Percentiles rank a stretch among this genome's conserved stretches.
phyloP scores from a whole-genome alignment of 2,888 invertebrate species.

The Orthosia gracilis region DNA sequence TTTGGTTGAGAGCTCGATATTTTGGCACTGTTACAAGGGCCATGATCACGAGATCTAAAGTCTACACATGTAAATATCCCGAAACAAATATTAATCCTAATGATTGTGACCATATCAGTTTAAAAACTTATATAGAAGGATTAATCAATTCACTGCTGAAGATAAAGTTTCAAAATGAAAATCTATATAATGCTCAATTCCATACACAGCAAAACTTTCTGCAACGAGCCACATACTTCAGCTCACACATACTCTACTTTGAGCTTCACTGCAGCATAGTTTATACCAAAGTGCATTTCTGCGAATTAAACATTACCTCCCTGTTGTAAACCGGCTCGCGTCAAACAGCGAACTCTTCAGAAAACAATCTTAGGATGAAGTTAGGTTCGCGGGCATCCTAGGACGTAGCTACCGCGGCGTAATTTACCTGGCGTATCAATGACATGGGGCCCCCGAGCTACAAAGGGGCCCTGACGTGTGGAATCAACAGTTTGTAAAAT shows the following conservation, averaged over 20 bases:
- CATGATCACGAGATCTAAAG: too few species aligned
- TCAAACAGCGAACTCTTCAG: constrained; percentile 53
- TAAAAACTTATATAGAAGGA: not conserved
- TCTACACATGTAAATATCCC: too few species aligned
- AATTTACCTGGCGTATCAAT: too few species aligned
- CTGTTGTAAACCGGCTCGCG: constrained; percentile 22
- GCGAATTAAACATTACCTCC: constrained; percentile 39
- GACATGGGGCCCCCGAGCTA: too few species aligned
- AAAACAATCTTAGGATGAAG: constrained; percentile 55
- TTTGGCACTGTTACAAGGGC: too few species aligned
- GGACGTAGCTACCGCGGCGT: not conserved
- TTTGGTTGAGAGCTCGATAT: too few species aligned
- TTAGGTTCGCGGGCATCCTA: constrained; percentile 10
- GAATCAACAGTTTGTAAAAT: too few species aligned
- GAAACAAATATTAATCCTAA: too few species aligned
- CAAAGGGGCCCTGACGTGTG: too few species aligned
- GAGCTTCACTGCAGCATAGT: constrained; percentile 5
- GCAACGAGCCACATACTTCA: not conserved
- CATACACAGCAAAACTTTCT: not conserved
- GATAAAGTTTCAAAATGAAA: not conserved
- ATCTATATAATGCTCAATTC: not conserved
- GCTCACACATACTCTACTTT: not conserved
- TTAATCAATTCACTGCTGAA: too few species aligned
- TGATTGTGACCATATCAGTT: too few species aligned
- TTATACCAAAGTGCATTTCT: constrained; percentile 11